Percentiles rank a stretch among this genome's conserved stretches.
These are phyloP conservation scores for Ceratitis capitata DNA, from an alignment of 1,140 invertebrate genomes.

Conservation along the genomic window DNA sequence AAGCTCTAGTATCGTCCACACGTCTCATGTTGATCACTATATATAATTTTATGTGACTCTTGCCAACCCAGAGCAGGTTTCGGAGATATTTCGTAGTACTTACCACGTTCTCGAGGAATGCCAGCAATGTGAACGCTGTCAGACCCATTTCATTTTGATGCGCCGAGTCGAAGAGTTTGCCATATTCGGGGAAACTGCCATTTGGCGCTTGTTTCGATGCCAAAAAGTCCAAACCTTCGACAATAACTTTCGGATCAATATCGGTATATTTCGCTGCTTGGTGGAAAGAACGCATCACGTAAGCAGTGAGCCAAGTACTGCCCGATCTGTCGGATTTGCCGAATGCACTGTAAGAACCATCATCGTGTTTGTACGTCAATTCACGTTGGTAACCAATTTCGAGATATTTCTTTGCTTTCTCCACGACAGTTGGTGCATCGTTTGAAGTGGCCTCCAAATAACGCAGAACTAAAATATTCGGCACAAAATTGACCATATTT, in stretches of 20 bases:
- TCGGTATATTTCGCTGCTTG: constrained; percentile 83
- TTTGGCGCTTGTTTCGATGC: constrained; percentile 76
- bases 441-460: constrained; percentile 69
- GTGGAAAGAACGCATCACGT: constrained; percentile 88
- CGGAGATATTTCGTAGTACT: too few species aligned
- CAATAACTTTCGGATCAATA: constrained; percentile 79
- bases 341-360: constrained; percentile 97
- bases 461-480: constrained; percentile 86
- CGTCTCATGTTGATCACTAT: too few species aligned
- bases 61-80: too few species aligned
- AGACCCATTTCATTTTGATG: constrained; percentile 80
- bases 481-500: constrained; percentile 93
- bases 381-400: constrained; percentile 93
- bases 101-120: constrained; percentile 77
- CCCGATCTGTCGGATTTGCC: constrained; percentile 80
- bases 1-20: too few species aligned
- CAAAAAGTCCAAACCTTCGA: constrained; percentile 82
- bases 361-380: constrained; percentile 85
- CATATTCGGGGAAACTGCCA: constrained; percentile 83
- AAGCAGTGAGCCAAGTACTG: constrained; percentile 96
- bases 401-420: constrained; percentile 75
- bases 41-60: too few species aligned
- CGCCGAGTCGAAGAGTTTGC: constrained; percentile 76
- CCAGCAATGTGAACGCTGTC: constrained; percentile 80
- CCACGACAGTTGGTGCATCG: constrained; percentile 48